Percentiles rank a stretch among this genome's conserved stretches.
Evolutionary conservation across 2,797 vertebrate genomes (phyloP).

Genomic region (Valencia hispanica): DNA sequence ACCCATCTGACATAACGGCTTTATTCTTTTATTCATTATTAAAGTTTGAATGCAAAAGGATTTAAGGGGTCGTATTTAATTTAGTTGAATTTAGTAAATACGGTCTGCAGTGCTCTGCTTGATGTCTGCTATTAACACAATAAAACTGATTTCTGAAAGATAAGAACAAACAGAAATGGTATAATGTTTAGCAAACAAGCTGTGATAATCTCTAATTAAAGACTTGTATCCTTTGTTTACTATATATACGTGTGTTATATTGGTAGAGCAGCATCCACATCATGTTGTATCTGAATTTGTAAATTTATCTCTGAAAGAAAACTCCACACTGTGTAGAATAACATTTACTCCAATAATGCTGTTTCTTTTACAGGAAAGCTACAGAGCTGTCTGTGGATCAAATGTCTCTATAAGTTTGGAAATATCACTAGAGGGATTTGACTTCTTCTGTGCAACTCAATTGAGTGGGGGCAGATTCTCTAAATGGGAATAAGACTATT

Average conservation of each 20-base stretch:
- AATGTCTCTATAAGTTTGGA: constrained; percentile 4
- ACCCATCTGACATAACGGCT: not conserved
- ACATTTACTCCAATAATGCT: not conserved
- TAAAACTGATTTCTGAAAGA: not conserved
- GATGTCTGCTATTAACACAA: not conserved
- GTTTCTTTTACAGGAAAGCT: constrained; percentile 3
- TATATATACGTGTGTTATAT: not conserved
- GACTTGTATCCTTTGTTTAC: not conserved
- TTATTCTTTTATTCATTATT: not conserved
- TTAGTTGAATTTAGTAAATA: not conserved
- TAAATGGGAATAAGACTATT: not conserved
- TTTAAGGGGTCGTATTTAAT: not conserved
- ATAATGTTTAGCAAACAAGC: not conserved
- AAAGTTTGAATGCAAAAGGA: not conserved
- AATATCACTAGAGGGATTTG: not conserved
- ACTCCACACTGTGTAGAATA: not conserved
- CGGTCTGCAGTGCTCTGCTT: not conserved
- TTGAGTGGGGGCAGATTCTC: constrained; percentile 4
- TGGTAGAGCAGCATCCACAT: not conserved
- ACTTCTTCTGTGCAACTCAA: not conserved
- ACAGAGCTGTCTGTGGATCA: not conserved
- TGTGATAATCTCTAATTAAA: not conserved
- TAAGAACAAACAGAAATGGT: not conserved
- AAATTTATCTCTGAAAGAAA: not conserved
- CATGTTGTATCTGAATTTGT: not conserved